phyloP scores from a whole-genome alignment of 2,888 invertebrate genomes.

The Sphaeridia pumilis region DNA sequence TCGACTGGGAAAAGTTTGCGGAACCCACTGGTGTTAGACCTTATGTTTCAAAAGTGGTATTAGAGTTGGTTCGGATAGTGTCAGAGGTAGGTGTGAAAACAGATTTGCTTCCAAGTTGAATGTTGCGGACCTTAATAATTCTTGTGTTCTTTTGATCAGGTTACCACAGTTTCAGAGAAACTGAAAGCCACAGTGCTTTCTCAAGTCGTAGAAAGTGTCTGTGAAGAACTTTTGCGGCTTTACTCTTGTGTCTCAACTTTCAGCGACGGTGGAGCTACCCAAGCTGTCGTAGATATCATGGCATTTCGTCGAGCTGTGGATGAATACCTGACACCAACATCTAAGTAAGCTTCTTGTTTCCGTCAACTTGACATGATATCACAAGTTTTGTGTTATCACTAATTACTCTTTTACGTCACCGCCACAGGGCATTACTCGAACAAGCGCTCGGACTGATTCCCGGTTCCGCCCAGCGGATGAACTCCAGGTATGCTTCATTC shows the following conservation, averaged over 20 bases:
- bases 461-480: too few species aligned
- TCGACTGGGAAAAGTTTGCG: conserved; percentile 69
- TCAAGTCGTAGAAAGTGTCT: conserved; percentile 78
- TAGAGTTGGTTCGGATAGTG: conserved; percentile 44
- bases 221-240: conserved; percentile 79
- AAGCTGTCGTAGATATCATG: conserved; percentile 65
- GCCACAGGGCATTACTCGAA: too few species aligned
- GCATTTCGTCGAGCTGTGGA: conserved; percentile 55
- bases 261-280: conserved; percentile 57
- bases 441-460: too few species aligned
- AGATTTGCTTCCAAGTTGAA: too few species aligned
- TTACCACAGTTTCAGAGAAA: conserved; percentile 64
- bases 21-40: conserved; percentile 66
- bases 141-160: too few species aligned
- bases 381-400: too few species aligned
- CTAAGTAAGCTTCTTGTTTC: too few species aligned
- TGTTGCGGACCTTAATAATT: too few species aligned
- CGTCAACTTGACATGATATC: too few species aligned
- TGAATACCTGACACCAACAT: conserved; percentile 52
- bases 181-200: conserved; percentile 50
- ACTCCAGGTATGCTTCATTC: too few species aligned
- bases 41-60: conserved; percentile 56
- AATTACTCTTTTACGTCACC: too few species aligned
- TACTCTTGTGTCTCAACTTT: conserved; percentile 63
- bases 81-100: too few species aligned